Base-by-base conservation (phyloP, 2,797 vertebrate species). In the Diplodus sargus region DNA sequence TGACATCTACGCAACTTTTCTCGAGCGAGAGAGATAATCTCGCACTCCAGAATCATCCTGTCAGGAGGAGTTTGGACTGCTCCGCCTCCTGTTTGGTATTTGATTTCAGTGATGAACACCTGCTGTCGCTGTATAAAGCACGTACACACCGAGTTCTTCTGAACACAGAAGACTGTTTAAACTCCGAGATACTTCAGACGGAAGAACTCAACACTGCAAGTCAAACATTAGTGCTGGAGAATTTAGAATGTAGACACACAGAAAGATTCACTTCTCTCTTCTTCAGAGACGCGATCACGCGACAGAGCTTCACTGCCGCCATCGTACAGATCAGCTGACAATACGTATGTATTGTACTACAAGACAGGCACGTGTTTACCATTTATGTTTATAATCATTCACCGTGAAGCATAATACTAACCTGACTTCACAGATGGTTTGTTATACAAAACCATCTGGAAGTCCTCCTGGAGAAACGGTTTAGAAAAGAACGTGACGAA, bases 131-230 rank as follows among this genome's bases (percentile, higher is more conserved):
- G 47, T 52, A 20, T 52, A 61, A 77, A 34, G 78, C 48, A 28
- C 16, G 48, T 4, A 79, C 67, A 67, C 22, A 47, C 65, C 79
- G 68, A 57, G 16, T 18, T 45, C 53, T 74, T 28, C 84, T 70
- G 52, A 70, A 74, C 73, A 83, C 23, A 22, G 66, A 81, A 61
- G 30, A 43, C 34, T 22, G 56, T 78, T 81, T 60, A 74, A 85
- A 86, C 62, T 72, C 83, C 30, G 60, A 74, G 25, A 63, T 47
- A 5, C 70, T 64, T 70, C 66, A 64, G 78, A 81, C 16, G 0
- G 34, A 59, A 17, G n/a, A 71, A 68, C 74, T 86, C 53, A 73
- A 71, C 74, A 59, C 61, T n/a, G 58, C n/a, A 70, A 61, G 30
- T 80, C 70, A 82, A 59, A 75, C 30, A 76, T 59, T 22, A 72